A percentile compares a stretch with the other conserved stretches of the same genome.
phyloP scores from a whole-genome alignment of 1,140 invertebrate genomes.

The Linepithema humile region DNA sequence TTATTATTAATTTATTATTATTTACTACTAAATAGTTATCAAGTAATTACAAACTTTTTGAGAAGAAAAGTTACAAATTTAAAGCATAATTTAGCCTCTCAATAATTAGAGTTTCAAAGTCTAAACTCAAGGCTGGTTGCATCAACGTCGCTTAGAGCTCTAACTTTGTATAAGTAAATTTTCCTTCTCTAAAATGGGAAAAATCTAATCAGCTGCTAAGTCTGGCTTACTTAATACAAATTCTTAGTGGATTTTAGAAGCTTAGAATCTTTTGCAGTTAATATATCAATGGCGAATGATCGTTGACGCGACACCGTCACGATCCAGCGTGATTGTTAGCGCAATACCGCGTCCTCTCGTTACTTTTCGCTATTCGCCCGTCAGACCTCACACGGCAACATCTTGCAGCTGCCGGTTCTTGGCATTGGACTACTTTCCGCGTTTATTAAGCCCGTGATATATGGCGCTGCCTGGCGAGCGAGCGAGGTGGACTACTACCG shows the following conservation, averaged over 20 bases:
- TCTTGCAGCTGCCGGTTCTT: conserved; percentile 56
- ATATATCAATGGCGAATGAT: conserved; percentile 12
- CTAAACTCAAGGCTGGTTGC: background rate
- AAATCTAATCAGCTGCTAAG: background rate
- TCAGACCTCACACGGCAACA: conserved; percentile 23
- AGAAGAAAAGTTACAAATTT: background rate
- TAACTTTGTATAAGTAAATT: background rate
- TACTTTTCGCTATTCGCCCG: conserved; percentile 48
- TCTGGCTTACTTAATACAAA: background rate
- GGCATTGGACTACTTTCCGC: conserved; percentile 67
- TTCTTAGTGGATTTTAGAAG: background rate
- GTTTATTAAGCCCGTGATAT: conserved; percentile 72
- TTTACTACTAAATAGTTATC: no score
- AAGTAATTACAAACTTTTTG: background rate
- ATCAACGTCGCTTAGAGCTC: background rate
- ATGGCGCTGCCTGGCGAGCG: conserved; percentile 54
- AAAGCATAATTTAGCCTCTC: background rate
- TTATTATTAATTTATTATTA: background rate
- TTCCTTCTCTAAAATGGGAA: background rate
- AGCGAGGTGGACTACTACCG: conserved; percentile 41
- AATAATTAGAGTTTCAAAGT: background rate
- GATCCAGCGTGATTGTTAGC: conserved; percentile 56
- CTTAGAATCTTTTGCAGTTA: background rate
- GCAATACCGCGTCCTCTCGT: conserved; percentile 46
- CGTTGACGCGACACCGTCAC: conserved; percentile 45